Evolutionary conservation across 2,888 invertebrate genomes (phyloP), one percentile per base, ranked within the genome.

Genomic region (Dryocosmus kuriphilus): DNA sequence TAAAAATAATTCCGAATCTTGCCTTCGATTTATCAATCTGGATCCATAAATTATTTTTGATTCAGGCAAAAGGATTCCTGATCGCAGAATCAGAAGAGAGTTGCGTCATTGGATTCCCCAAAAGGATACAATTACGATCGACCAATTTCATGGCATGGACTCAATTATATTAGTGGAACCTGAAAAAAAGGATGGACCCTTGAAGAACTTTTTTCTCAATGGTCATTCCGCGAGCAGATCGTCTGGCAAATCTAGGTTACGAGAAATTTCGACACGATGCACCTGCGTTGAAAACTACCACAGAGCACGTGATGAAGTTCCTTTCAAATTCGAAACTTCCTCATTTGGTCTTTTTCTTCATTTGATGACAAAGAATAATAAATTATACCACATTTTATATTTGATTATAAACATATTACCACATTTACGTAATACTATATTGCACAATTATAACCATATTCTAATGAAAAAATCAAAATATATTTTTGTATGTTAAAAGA

Each of bases 241-340:
- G 71, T 71, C 71, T 71, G 71, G 24, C 51, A 67, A 71, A 71
- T 71, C 30, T 71, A 71, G 71, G 71, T 71, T 71, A 51, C 71
- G 71, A 71, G 71, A 71, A 51, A 71, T 71, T 71, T 46, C 71
- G 30, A 51, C 71, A 71, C 27, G 41, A 67, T n/a, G 27, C 46
- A 71, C 46, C 30, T 71, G 46, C 51, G 30, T 71, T 71, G 46
- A 19, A 38, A 71, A 41, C 46, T 27, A 16, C 24, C 24, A 67
- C 38, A 41, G 24, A 32, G 11, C 62, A n/a, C 35, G 5, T 6
- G 41, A 14, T 27, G 27, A 30, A 71, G 27, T 51, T 51, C n/a
- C 51, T 51, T 51, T n/a, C 51, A n/a, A 51, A 51, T 51, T 51
- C 51, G n/a, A 51, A n/a, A 51, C 51, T 51, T 51, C 51, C 51